Conservation (phyloP, 2,113 vertebrate genomes). For the Eolophus roseicapilla region DNA sequence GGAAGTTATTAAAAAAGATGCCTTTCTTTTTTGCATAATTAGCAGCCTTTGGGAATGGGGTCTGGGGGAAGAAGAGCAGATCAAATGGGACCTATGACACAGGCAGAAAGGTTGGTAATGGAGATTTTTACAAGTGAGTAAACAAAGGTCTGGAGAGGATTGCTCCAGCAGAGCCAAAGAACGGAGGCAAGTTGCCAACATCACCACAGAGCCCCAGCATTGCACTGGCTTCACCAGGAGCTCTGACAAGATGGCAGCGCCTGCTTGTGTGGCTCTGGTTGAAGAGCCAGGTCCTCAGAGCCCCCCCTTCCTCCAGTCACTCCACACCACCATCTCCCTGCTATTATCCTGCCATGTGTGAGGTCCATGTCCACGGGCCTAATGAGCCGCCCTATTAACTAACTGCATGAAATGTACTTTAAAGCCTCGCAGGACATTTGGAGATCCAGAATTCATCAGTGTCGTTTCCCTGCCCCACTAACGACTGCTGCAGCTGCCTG, state of each 20-base stretch:
- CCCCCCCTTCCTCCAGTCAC: neutral
- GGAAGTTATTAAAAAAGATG: neutral
- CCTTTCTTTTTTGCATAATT: neutral
- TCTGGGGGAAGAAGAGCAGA: neutral
- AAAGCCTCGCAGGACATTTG: slow-evolving; percentile 14
- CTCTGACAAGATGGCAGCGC: rapidly evolving
- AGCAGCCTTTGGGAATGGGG: neutral
- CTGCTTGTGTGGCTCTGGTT: rapidly evolving
- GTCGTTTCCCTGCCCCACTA: slow-evolving; percentile 11
- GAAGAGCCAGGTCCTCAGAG: neutral
- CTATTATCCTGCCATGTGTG: neutral
- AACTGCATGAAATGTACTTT: slow-evolving; percentile 31
- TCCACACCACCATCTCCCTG: neutral
- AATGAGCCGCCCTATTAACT: neutral
- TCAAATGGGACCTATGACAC: neutral
- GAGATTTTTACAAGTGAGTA: neutral
- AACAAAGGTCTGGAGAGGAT: neutral
- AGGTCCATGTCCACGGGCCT: neutral
- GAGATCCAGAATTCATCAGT: slow-evolving; percentile 42
- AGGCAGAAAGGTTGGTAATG: neutral
- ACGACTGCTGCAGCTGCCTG: slow-evolving; percentile 31
- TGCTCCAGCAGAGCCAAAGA: neutral
- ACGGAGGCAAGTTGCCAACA: rapidly evolving
- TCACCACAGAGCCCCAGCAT: rapidly evolving
- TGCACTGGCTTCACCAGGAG: rapidly evolving